These are phyloP conservation scores for Aphaenogaster floridana DNA, from an alignment of 1,140 invertebrate genomes.

Conservation along the genomic window DNA sequence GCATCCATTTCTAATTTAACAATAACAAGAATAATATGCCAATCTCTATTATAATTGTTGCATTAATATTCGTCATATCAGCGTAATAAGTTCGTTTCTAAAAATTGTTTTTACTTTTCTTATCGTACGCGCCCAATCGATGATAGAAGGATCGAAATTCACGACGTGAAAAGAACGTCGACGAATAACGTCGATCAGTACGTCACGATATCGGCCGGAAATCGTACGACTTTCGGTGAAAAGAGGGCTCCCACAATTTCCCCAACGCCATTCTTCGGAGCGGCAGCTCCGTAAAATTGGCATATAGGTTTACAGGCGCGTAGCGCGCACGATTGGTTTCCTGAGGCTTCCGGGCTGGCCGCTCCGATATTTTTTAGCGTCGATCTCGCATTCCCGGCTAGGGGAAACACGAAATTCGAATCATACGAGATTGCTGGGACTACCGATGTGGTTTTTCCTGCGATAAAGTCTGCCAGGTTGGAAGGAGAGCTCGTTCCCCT, in stretches of 20 bases:
- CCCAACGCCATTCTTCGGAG: constrained; percentile 32
- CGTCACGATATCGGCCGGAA: constrained; percentile 7
- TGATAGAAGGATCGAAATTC: constrained; percentile 18
- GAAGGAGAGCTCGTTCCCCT: neutral
- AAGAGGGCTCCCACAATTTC: constrained; percentile 34
- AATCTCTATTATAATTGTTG: neutral
- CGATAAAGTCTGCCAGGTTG: neutral
- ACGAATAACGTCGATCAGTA: constrained; percentile 44
- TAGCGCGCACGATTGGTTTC: constrained; percentile 55
- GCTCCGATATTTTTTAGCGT: constrained; percentile 53
- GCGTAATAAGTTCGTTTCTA: neutral
- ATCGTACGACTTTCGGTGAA: constrained; percentile 55
- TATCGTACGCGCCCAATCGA: neutral
- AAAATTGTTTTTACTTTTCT: neutral
- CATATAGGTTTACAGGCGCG: constrained; percentile 61
- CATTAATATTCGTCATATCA: neutral
- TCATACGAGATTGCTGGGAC: constrained; percentile 12
- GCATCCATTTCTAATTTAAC: neutral
- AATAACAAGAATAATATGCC: neutral
- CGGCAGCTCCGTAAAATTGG: constrained; percentile 59
- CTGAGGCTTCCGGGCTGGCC: constrained; percentile 35
- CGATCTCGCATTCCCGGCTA: constrained; percentile 17
- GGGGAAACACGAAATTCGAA: constrained; percentile 35
- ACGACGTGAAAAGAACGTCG: constrained; percentile 3
- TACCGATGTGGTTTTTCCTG: constrained; percentile 8